These are phyloP conservation scores for Cactoblastis cactorum DNA, from an alignment of 2,888 invertebrate genomes.

Conservation along the genomic window DNA sequence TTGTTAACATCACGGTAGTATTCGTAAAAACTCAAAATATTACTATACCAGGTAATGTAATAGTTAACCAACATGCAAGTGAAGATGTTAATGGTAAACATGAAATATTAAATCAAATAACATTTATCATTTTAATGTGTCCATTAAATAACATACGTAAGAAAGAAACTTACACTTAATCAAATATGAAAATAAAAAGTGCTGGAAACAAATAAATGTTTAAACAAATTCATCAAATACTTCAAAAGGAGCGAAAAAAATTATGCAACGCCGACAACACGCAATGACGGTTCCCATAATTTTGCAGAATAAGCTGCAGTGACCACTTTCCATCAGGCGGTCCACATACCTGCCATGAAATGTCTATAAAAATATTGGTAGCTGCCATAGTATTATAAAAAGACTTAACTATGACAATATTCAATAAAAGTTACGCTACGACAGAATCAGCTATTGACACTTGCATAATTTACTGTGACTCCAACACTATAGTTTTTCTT, in stretches of 20 bases:
- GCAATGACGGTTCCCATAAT: no score
- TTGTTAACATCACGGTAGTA: constrained; percentile 23
- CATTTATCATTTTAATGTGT: constrained; percentile 28
- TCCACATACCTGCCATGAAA: no score
- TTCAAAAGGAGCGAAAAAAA: no score
- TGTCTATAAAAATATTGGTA: constrained; percentile 1
- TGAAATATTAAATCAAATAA: not conserved
- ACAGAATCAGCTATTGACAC: no score
- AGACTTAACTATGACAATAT: constrained; percentile 23
- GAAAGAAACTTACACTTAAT: not conserved
- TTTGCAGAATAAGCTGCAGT: no score
- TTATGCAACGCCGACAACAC: no score
- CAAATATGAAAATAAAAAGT: no score
- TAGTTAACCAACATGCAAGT: constrained; percentile 27
- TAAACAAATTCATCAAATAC: no score
- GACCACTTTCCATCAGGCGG: no score
- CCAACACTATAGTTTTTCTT: constrained; percentile 30
- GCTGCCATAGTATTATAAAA: constrained; percentile 17
- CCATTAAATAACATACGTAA: constrained; percentile 24
- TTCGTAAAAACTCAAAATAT: constrained; percentile 26
- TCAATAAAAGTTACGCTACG: constrained; percentile 29
- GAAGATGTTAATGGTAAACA: constrained; percentile 12
- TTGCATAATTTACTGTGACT: no score
- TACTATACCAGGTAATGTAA: constrained; percentile 30
- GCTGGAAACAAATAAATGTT: no score